Conservation (phyloP, 2,797 vertebrate species). For the Rhinogobio ventralis region DNA sequence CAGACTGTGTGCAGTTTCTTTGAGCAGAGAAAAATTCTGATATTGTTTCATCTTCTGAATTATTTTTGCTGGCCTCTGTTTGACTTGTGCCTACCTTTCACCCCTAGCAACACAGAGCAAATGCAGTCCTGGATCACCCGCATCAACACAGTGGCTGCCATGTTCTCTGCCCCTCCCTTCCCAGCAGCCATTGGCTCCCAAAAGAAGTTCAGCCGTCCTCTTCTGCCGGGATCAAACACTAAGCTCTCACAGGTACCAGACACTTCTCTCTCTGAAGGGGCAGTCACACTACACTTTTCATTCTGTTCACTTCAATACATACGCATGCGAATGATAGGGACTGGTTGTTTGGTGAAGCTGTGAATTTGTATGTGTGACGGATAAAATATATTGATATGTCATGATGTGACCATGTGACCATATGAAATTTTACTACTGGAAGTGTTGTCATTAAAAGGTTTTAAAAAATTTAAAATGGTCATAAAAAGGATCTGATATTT, state of each 20-base stretch:
- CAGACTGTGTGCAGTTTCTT: neutral
- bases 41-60: neutral
- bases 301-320: neutral
- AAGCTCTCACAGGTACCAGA: slow-evolving; percentile 88
- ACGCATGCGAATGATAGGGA: neutral
- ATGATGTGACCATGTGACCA: neutral
- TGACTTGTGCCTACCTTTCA: slow-evolving; percentile 27
- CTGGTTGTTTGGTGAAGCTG: neutral
- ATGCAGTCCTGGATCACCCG: slow-evolving; percentile 99
- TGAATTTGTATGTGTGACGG: neutral
- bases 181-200: slow-evolving; percentile 95
- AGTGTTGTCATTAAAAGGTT: neutral
- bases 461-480: too few species aligned
- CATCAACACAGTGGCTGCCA: slow-evolving; percentile 95
- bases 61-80: neutral
- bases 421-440: too few species aligned
- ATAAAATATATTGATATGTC: neutral
- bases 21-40: neutral
- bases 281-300: neutral
- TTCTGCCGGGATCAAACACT: slow-evolving; percentile 90
- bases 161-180: slow-evolving; percentile 95
- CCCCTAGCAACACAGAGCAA: slow-evolving; percentile 88
- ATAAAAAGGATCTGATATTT: neutral
- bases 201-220: slow-evolving; percentile 93
- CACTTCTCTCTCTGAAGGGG: slow-evolving; percentile 1